These are phyloP conservation scores for Zeugodacus cucurbitae DNA, from an alignment of 1,140 invertebrate genomes.

Conservation along the genomic window DNA sequence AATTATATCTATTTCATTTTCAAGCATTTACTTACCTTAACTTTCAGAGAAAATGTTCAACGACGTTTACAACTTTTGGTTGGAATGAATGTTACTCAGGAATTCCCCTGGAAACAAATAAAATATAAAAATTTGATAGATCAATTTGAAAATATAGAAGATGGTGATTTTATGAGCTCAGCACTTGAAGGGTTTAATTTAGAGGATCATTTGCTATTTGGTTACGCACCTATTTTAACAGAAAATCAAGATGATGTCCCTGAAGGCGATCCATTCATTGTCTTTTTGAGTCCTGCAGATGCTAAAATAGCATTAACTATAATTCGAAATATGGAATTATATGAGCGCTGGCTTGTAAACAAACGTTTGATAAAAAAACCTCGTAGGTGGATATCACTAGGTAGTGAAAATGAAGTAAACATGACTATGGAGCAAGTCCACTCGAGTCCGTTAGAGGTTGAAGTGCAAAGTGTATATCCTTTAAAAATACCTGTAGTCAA, in stretches of 20 bases:
- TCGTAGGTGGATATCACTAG: conserved; percentile 72
- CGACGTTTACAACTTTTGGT: conserved; percentile 68
- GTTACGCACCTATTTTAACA: conserved; percentile 74
- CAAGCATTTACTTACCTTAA: not conserved
- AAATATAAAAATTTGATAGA: conserved; percentile 73
- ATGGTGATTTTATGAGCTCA: conserved; percentile 67
- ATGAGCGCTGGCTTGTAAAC: conserved; percentile 72
- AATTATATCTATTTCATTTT: not conserved
- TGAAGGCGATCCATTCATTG: conserved; percentile 73
- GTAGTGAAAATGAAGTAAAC: conserved; percentile 74
- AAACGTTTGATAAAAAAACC: conserved; percentile 73
- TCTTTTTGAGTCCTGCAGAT: conserved; percentile 66
- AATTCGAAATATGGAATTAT: conserved; percentile 70
- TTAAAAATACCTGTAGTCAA: conserved; percentile 67
- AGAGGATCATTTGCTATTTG: conserved; percentile 72
- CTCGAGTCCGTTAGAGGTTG: conserved; percentile 72
- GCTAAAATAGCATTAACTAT: conserved; percentile 68
- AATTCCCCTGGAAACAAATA: conserved; percentile 78
- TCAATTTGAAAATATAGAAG: conserved; percentile 66
- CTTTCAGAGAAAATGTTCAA: conserved; percentile 54
- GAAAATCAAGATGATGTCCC: conserved; percentile 73
- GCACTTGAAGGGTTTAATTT: conserved; percentile 67
- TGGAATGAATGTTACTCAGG: conserved; percentile 73
- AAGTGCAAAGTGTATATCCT: conserved; percentile 73
- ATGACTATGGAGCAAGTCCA: conserved; percentile 68